Evolutionary conservation across 1,140 invertebrate genomes (phyloP), one percentile per base, ranked within the genome.

Genomic region (Coptotermes formosanus): DNA sequence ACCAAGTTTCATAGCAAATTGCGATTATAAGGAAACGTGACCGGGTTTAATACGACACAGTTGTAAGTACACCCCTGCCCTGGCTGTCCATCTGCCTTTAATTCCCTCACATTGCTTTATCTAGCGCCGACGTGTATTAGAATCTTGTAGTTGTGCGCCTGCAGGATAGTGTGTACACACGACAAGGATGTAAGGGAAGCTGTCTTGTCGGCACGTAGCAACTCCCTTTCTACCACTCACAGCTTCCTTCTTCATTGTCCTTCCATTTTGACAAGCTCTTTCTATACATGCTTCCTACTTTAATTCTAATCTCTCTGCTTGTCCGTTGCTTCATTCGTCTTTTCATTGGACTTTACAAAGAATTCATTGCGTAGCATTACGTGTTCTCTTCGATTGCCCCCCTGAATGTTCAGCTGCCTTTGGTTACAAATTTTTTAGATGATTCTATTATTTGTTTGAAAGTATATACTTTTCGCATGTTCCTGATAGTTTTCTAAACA

Each of bases 61-160:
- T 21, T 12, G 19, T 21, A 55, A 55, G 14, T n/a, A 75, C 64
- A 75, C 64, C 12, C 25, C 64, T 69, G 25, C 3, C 38, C 25
- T 75, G 64, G 3, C 64, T 25, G 64, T 30, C 64, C n/a, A 64
- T 9, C 3, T 30, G 25, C n/a, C 64, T 30, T 75, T 75, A 75
- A 75, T 30, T 75, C 64, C 16, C 64, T 6, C 64, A 16, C 16
- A 30, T 75, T 25, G 64, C 64, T 75, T 75, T 30, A 75, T 75
- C 64, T 75, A 14, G 25, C 30, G 9, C 25, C 64, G n/a, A 75
- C 64, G n/a, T 30, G 64, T 75, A 30, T 75, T 75, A 75, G 25
- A 75, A 75, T 75, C 64, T 75, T 75, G 64, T 75, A 75, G 64
- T n/a, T 25, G 38, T 38, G n/a, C 64, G 64, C 64, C 64, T 75